Evolutionary conservation across 2,113 vertebrate genomes (phyloP), one percentile per base, ranked within the genome.

Genomic region (Taxidea taxus): DNA sequence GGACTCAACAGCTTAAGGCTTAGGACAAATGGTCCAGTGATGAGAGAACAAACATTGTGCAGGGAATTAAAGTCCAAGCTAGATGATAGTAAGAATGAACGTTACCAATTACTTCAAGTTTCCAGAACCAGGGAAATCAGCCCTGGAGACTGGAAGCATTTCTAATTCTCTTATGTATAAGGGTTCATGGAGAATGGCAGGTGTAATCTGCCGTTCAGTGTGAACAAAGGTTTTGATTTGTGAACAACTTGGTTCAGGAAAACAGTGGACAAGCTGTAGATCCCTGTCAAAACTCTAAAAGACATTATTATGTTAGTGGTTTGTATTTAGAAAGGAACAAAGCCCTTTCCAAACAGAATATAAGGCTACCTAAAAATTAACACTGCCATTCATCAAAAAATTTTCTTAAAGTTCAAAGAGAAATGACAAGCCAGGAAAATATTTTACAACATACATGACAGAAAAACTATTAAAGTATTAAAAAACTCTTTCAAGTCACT

Each of bases 401-500:
- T 37, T 34, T 56, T 77, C 12, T 81, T 87, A 11, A 93, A 82
- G 56, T 95, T 47, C 87, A 89, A 87, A 90, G n/a, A 78, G 42
- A 94, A 95, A 95, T 49, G 82, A 89, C 58, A 94, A 97, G 83
- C 49, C 64, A 18, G 64, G 42, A 68, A 93, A 62, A 78, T 88
- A 86, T 82, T 83, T 89, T 86, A 84, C 13, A 89, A 34, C 42
- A 56, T 80, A 20, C 12, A n/a, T 80, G 80, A 84, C 81, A 95
- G 44, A 81, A 83, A 95, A 89, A 8, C n/a, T 88, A 74, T 62
- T 90, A 77, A 89, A 60, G 25, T 83, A 44, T 78, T 89, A 93
- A 85, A 23, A 21, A 92, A 70, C 31, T 80, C 51, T 78, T 95
- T 66, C 25, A 94, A 94, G 74, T 97, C 23, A 77, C 7, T 72